phyloP scores from a whole-genome alignment of 1,140 invertebrate genomes.

The Drosophila saltans region DNA sequence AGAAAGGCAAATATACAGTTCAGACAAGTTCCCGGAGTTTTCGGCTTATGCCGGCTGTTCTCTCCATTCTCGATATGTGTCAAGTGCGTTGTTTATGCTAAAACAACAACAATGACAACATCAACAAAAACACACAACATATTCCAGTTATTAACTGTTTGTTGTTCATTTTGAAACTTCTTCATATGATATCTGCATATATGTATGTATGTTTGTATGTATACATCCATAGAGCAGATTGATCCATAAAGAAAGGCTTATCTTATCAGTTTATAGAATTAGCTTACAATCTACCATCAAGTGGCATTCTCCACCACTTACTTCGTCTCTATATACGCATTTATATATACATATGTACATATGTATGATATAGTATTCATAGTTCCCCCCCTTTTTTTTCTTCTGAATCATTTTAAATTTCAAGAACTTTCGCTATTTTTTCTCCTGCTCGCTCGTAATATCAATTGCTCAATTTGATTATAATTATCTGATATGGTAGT shows the following conservation, averaged over 20 bases:
- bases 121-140: conserved; percentile 23
- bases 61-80: conserved; percentile 57
- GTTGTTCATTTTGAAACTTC: background rate
- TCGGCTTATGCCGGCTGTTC: conserved; percentile 19
- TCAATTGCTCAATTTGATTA: conserved; percentile 27
- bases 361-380: background rate
- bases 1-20: conserved; percentile 24
- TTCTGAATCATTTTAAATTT: conserved; percentile 6
- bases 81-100: conserved; percentile 58
- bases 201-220: background rate
- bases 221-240: background rate
- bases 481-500: conserved; percentile 35
- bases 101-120: conserved; percentile 28
- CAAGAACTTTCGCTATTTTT: conserved; percentile 34
- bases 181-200: background rate
- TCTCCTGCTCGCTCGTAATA: background rate
- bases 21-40: conserved; percentile 32
- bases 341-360: background rate
- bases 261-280: conserved; percentile 42
- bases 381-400: too few species aligned
- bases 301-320: background rate
- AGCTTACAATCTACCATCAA: conserved; percentile 1
- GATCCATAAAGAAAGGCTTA: conserved; percentile 16
- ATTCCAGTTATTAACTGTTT: conserved; percentile 39
- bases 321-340: background rate